Evolutionary conservation across 2,888 invertebrate species (phyloP), one percentile per base, ranked within the genome.

Genomic region (Lacanobia wlatinum): DNA sequence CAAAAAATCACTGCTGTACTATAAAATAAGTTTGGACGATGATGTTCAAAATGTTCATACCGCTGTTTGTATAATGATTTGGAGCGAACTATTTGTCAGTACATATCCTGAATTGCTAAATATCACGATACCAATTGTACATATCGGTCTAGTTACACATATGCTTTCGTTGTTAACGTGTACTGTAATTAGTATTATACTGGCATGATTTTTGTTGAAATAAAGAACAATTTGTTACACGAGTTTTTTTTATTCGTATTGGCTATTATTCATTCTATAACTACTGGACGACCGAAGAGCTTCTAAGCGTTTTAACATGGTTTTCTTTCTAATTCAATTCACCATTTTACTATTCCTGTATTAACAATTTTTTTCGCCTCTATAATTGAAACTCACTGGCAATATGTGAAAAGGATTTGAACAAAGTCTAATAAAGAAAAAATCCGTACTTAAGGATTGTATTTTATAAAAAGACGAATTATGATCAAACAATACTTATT

Each of bases 91-190:
- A 34, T 34, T 83, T 80, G 74, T 59, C 76, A 75, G 73, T 83
- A 80, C 82, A 84, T 88, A 84, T 85, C 82, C 80, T 86, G 76
- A 84, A 86, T 88, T 87, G 88, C 87, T 83, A 80, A 64, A 73
- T 84, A 73, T 86, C 87, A 89, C 85, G 78, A 75, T 75, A 84
- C 80, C 84, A 86, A 82, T 83, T 92, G 92, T 92, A 92, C 87
- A 93, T 92, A 91, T 88, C 87, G 87, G 75, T 79, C 73, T 88
- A 89, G 84, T 77, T 78, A 87, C 89, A 88, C 88, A 78, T 87
- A 86, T 87, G 92, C 93, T 93, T 93, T 93, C 86, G 91, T 93
- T 92, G 91, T 94, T 90, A 91, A 89, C 81, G 88, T 90, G 87
- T 91, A 92, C 84, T 90, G 90, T 92, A 91, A 90, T 90, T 90